Base-by-base conservation (phyloP, 2,113 vertebrate species). In the Alouatta palliata region DNA sequence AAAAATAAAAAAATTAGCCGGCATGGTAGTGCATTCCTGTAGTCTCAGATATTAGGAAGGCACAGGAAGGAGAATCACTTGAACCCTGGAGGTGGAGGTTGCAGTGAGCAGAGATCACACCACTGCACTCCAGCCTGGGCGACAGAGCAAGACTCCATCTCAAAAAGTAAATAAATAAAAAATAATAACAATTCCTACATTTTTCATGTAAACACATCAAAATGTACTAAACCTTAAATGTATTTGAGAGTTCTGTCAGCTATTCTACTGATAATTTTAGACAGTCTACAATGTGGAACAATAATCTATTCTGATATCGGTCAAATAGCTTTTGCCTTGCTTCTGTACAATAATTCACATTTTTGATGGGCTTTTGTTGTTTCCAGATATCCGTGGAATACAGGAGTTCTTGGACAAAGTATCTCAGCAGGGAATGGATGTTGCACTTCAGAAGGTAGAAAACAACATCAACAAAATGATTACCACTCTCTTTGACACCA, bases 401-500 rank as follows among this genome's bases (percentile, higher is more conserved):
- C 99, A 99, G 97, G 99, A 99, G 96, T 99, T 99, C 98, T 98
- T 99, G 98, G 99, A 99, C 98, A 99, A 98, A 98, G 99, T 99
- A 0, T 99, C 99, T 96, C 99, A 99, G 98, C 99, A 99, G 96
- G 99, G 99, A 91, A 99, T 99, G 99, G 99, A 99, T 73, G 99
- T 99, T 79, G 99, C 99, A n/a, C 99, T 99, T 95, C 99, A 99
- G 98, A 99, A 99, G 97, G 99, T 99, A 94, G 99, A 99, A 98
- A 99, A 99, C 95, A 99, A 99, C 96, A 99, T 99, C 98, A 99
- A 99, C 98, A 99, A 99, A 98, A 99, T 99, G 99, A 99, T 99
- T 98, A 99, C 99, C 0, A 99, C 99, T 56, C 99, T 99, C 98
- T 99, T 99, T 98, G 99, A 99, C 79, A 99, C 99, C 23, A 99